Percentiles rank a stretch among this genome's conserved stretches.
Evolutionary conservation across 92 coral and sea anemone species (phyloP).

Genomic region (Ricordea florida): DNA sequence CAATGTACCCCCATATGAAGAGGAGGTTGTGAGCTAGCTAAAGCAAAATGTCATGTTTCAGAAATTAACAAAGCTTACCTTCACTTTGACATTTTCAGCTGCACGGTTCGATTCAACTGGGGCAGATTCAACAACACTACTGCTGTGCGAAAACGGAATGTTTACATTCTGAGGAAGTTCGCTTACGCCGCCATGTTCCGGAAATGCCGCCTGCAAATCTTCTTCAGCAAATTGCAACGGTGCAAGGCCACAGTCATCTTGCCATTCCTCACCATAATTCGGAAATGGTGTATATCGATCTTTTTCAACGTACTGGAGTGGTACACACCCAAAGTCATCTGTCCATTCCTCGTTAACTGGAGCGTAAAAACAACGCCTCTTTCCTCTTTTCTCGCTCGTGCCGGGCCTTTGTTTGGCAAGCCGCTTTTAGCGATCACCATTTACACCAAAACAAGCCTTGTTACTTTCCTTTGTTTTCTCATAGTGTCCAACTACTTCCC

Average conservation of each 20-base stretch:
- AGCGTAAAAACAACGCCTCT: constrained; percentile 12
- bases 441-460: constrained; percentile 17
- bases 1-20: not conserved
- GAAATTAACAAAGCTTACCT: no score
- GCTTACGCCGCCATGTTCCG: constrained; percentile 16
- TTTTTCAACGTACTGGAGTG: not conserved
- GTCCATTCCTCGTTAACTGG: constrained; percentile 1
- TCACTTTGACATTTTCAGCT: no score
- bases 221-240: constrained; percentile 16
- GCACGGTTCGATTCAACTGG: no score
- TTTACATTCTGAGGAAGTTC: constrained; percentile 1
- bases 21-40: constrained; percentile 2
- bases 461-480: constrained; percentile 16
- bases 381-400: constrained; percentile 7
- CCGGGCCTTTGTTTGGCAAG: constrained; percentile 16
- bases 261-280: not conserved
- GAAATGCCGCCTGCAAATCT: constrained; percentile 5
- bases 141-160: no score
- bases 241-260: constrained; percentile 8
- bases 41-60: no score
- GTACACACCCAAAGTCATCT: not conserved
- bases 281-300: not conserved
- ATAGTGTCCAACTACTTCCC: constrained; percentile 12
- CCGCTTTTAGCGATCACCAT: constrained; percentile 4
- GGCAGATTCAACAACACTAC: no score